phyloP scores from a whole-genome alignment of 2,797 vertebrate species.

The Galagoides demidoff region DNA sequence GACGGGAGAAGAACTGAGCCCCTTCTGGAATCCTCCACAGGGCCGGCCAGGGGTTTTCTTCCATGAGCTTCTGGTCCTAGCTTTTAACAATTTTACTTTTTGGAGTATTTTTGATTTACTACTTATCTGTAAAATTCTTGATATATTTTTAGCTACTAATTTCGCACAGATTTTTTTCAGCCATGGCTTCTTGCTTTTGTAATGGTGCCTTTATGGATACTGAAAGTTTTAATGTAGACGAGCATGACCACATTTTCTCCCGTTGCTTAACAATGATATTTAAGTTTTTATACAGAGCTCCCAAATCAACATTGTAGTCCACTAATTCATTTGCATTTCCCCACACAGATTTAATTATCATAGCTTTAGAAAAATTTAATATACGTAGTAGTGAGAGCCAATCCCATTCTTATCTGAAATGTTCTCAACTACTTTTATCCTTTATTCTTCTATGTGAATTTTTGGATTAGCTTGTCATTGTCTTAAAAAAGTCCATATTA shows the following conservation, averaged over 20 bases:
- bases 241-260: not conserved
- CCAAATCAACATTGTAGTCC: not conserved
- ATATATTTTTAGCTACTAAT: not conserved
- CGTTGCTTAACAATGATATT: not conserved
- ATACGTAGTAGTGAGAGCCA: not conserved
- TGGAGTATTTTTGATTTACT: not conserved
- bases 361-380: not conserved
- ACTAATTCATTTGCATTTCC: not conserved
- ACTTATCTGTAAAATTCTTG: not conserved
- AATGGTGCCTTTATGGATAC: not conserved
- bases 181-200: not conserved
- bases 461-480: not conserved
- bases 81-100: not conserved
- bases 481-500: not conserved
- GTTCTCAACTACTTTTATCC: not conserved
- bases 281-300: not conserved
- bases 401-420: not conserved
- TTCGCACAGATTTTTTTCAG: not conserved
- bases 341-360: not conserved
- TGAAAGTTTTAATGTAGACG: not conserved
- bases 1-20: not conserved
- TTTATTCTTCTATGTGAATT: not conserved
- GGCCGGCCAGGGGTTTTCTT: not conserved
- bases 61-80: not conserved
- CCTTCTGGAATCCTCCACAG: not conserved